Percentiles rank a stretch among this genome's conserved stretches.
These are phyloP conservation scores for Schizotus pectinicornis DNA, from an alignment of 2,888 invertebrate species.

Conservation along the genomic window DNA sequence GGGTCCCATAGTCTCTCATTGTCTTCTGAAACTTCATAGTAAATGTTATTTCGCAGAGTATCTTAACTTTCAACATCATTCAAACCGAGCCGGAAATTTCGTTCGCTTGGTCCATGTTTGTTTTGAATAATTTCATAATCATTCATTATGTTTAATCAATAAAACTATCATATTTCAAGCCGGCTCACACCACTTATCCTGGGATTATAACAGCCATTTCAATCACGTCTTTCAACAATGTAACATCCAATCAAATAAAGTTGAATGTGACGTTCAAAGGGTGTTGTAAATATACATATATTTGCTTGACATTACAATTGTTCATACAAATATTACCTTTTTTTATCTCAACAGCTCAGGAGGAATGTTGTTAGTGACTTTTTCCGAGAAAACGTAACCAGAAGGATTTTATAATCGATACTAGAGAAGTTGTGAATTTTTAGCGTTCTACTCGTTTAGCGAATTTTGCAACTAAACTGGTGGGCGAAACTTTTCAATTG, in stretches of 20 bases:
- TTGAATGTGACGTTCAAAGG: too few relatives aligned
- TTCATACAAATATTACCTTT: too few relatives aligned
- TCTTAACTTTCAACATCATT: slow-evolving; percentile 5
- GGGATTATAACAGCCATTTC: neutral
- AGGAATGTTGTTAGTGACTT: too few relatives aligned
- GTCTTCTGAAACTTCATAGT: slow-evolving; percentile 1
- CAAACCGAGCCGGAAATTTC: neutral
- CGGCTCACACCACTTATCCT: too few relatives aligned
- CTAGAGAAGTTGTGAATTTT: too few relatives aligned
- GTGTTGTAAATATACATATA: too few relatives aligned
- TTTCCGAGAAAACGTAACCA: too few relatives aligned
- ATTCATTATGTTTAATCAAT: slow-evolving; percentile 21
- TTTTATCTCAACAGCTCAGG: too few relatives aligned
- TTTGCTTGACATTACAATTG: too few relatives aligned
- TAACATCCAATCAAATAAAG: too few relatives aligned
- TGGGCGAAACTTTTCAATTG: slow-evolving; percentile 6
- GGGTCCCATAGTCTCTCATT: neutral
- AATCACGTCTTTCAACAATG: neutral
- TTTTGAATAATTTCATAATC: slow-evolving; percentile 12
- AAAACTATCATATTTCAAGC: slow-evolving; percentile 14
- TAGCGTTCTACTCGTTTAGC: too few relatives aligned
- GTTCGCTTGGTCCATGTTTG: neutral
- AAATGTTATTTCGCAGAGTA: slow-evolving; percentile 1
- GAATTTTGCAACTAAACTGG: neutral
- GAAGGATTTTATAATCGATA: too few relatives aligned